phyloP scores from a whole-genome alignment of 1,140 invertebrate species.

The Penaeus indicus region DNA sequence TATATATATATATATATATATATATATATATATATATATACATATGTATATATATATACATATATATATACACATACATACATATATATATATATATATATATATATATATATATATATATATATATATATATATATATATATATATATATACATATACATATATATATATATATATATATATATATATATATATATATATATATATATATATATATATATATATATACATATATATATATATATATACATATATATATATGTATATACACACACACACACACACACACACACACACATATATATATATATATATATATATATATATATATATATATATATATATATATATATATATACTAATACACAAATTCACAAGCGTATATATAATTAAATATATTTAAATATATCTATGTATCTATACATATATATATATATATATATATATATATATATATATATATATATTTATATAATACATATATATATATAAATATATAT shows the following conservation, averaged over 20 bases:
- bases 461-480: no score
- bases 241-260: background rate
- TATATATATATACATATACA: background rate
- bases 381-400: no score
- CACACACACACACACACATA: background rate
- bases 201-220: background rate
- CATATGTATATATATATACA: no score
- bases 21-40: no score
- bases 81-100: background rate
- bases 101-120: background rate
- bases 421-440: background rate
- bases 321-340: background rate
- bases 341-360: constrained; percentile 7
- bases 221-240: background rate
- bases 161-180: background rate
- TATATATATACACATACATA: no score
- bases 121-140: background rate
- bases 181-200: background rate
- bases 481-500: no score
- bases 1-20: no score
- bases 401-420: no score
- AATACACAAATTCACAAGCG: background rate
- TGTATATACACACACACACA: background rate
- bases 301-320: background rate
- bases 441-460: background rate